A percentile compares a stretch with the other conserved stretches of the same genome.
Evolutionary conservation across 53 echinoderm and acorn worm genomes (phyloP).

Genomic region (Hippasteria phrygiana): DNA sequence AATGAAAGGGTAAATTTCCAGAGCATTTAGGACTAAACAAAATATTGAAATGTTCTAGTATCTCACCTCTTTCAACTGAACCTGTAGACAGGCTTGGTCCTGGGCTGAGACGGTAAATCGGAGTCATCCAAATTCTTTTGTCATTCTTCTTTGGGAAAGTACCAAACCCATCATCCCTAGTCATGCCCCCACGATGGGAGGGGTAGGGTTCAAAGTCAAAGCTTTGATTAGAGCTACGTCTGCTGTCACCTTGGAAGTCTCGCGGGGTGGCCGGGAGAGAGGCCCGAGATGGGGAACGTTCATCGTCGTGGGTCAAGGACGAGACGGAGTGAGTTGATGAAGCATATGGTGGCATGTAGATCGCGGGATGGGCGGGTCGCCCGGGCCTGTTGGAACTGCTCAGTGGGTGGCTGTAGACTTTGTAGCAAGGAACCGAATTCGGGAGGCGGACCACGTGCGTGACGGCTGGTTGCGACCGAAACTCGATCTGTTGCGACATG

Average conservation of each 20-base stretch:
- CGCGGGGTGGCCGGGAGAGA: conserved; percentile 72
- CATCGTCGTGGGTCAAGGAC: conserved; percentile 37
- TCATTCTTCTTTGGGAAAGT: conserved; percentile 70
- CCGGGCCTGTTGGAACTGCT: conserved; percentile 36
- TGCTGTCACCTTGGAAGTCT: conserved; percentile 34
- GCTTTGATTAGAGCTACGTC: conserved; percentile 60
- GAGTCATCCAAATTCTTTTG: conserved; percentile 74
- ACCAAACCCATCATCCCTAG: conserved; percentile 41
- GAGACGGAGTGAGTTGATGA: conserved; percentile 41
- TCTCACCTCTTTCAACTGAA: conserved; percentile 86
- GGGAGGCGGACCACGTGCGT: conserved; percentile 77
- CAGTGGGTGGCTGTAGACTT: conserved; percentile 70
- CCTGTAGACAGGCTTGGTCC: conserved; percentile 71
- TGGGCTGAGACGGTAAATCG: conserved; percentile 57
- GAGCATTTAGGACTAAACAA: not conserved
- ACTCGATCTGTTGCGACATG: conserved; percentile 42
- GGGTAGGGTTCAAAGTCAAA: conserved; percentile 51
- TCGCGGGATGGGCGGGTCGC: conserved; percentile 27
- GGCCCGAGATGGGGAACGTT: conserved; percentile 66
- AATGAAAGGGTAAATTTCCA: too few relatives aligned
- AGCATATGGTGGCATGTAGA: conserved; percentile 41
- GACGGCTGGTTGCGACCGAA: conserved; percentile 58
- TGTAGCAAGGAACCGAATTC: conserved; percentile 76
- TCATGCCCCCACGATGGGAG: conserved; percentile 28
- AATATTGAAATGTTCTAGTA: not conserved